These are phyloP conservation scores for Chironomus riparius DNA, from an alignment of 2,888 invertebrate species.

Conservation along the genomic window DNA sequence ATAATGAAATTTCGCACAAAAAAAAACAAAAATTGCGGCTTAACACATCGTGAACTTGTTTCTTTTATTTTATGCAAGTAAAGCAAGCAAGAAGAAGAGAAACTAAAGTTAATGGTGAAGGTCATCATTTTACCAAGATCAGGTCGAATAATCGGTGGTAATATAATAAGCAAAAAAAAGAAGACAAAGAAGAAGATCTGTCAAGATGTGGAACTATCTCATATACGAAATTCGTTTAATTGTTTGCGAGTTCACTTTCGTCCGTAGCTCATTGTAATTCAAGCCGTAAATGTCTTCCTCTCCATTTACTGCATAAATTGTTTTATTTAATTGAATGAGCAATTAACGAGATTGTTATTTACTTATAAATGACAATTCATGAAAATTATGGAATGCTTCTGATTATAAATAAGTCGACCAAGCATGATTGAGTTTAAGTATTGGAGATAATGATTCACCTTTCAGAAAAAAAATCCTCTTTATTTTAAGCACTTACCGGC, in stretches of 20 bases:
- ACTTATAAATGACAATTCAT: too few relatives aligned
- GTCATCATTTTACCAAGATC: conserved; percentile 6
- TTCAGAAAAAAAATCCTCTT: too few relatives aligned
- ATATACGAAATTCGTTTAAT: conserved; percentile 14
- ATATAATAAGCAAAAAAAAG: background rate
- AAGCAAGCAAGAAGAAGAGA: background rate
- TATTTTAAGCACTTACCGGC: too few relatives aligned
- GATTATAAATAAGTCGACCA: too few relatives aligned
- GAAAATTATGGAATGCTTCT: too few relatives aligned
- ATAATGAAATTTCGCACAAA: background rate
- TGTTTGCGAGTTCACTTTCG: conserved; percentile 15
- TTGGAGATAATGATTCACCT: too few relatives aligned
- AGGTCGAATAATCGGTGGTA: background rate
- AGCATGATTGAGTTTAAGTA: too few relatives aligned
- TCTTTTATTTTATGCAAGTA: background rate
- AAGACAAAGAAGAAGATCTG: background rate
- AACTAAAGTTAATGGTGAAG: background rate
- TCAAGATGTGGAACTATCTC: background rate
- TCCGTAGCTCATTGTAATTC: background rate
- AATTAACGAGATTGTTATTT: too few relatives aligned
- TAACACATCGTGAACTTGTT: background rate
- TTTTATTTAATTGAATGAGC: too few relatives aligned
- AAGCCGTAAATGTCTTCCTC: too few relatives aligned
- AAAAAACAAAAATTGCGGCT: background rate
- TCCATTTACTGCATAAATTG: too few relatives aligned